A percentile compares a stretch with the other conserved stretches of the same genome.
Evolutionary conservation across 1,140 invertebrate genomes (phyloP).

Genomic region (Zaprionus kolodkinae): DNA sequence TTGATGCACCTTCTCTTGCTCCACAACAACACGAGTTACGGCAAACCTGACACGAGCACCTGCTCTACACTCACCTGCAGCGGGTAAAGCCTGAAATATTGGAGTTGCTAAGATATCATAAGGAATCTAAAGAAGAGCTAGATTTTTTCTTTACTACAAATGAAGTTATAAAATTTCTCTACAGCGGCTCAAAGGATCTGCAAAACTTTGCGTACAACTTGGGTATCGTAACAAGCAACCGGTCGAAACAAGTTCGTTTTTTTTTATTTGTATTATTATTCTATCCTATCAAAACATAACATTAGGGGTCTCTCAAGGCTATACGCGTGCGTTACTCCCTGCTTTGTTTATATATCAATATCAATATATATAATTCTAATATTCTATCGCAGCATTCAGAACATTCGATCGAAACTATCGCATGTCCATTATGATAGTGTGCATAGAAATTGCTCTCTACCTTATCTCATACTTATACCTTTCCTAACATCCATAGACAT

Average conservation of each 20-base stretch:
- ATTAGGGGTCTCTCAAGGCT: not conserved
- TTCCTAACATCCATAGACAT: not conserved
- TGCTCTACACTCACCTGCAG: not conserved
- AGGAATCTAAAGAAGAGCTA: not conserved
- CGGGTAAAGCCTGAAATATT: not conserved
- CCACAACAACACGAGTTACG: not conserved
- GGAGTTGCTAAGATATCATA: not conserved
- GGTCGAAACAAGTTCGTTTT: not conserved
- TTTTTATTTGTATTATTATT: not conserved
- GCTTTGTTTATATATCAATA: not conserved
- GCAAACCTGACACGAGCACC: not conserved
- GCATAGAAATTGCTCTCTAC: too few species aligned
- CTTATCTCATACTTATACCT: not conserved
- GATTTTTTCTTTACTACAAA: too few species aligned
- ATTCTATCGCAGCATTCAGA: too few species aligned
- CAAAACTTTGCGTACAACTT: not conserved
- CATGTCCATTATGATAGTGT: not conserved
- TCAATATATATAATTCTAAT: too few species aligned
- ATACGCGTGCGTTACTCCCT: not conserved
- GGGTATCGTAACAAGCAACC: not conserved
- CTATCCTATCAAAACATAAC: not conserved
- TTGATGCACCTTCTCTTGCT: not conserved
- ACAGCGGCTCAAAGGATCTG: not conserved
- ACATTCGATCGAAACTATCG: not conserved
- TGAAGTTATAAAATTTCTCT: not conserved